These are phyloP conservation scores for Leptoclinus maculatus DNA, from an alignment of 2,797 vertebrate species.

Conservation along the genomic window DNA sequence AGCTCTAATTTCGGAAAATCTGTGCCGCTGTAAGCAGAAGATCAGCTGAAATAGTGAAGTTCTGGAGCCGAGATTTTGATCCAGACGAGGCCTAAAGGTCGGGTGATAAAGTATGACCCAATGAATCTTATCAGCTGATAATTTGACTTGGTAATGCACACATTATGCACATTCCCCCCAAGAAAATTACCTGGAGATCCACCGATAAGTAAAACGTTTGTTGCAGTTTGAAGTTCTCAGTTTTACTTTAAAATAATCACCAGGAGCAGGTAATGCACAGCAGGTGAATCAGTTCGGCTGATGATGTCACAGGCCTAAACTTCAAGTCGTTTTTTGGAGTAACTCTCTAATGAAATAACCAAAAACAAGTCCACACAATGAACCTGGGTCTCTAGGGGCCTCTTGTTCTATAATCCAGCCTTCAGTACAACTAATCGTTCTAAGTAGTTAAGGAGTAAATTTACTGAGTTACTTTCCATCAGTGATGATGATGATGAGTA, in stretches of 20 bases:
- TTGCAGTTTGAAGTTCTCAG: background rate
- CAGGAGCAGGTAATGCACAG: background rate
- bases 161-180: background rate
- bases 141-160: background rate
- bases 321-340: background rate
- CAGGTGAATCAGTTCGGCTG: background rate
- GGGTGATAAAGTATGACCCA: background rate
- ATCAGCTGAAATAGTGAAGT: background rate
- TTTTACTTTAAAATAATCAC: background rate
- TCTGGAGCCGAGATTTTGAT: background rate
- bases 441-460: background rate
- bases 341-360: background rate
- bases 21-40: too few species aligned
- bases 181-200: background rate
- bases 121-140: background rate
- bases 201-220: conserved; percentile 1
- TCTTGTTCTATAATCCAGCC: background rate
- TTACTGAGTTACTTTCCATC: too few species aligned
- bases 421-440: background rate
- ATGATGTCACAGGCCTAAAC: background rate
- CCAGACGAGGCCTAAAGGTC: background rate
- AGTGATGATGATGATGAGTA: too few species aligned
- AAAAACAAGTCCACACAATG: background rate
- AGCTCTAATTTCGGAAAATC: background rate
- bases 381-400: background rate